Percentiles rank a stretch among this genome's conserved stretches.
These are phyloP conservation scores for Callopanchax toddi DNA, from an alignment of 2,113 vertebrate genomes.

Conservation along the genomic window DNA sequence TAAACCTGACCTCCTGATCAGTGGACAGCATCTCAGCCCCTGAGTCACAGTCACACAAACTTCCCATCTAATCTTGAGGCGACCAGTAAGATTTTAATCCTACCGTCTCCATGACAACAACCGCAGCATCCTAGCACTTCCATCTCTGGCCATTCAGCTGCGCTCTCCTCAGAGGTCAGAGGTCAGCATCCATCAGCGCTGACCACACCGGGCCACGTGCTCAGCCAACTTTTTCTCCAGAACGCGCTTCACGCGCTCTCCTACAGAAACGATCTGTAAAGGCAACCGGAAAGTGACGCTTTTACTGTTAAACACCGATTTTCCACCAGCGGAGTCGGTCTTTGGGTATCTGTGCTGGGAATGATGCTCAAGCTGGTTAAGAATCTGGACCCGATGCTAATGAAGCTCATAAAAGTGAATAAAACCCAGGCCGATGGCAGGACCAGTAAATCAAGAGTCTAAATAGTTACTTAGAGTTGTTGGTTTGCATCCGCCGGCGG, in stretches of 20 bases:
- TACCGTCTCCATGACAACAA: constrained; percentile 8
- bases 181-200: neutral
- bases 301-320: neutral
- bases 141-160: neutral
- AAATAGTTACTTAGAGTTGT: accelerated
- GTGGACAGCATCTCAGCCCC: too few relatives aligned
- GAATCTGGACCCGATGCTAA: neutral
- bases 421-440: neutral
- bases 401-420: neutral
- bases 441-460: accelerated
- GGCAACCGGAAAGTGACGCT: too few relatives aligned
- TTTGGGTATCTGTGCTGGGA: neutral
- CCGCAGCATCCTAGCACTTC: constrained; percentile 13
- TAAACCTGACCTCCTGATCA: too few relatives aligned
- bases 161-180: neutral
- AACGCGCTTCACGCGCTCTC: too few relatives aligned
- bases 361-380: neutral
- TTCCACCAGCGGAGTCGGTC: neutral
- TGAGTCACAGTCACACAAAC: too few relatives aligned
- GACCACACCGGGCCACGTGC: constrained; percentile 14
- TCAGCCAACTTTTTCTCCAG: neutral
- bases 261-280: too few relatives aligned
- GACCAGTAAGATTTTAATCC: too few relatives aligned
- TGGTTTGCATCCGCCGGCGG: accelerated
- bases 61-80: too few relatives aligned